Percentiles rank a stretch among this genome's conserved stretches.
These are phyloP conservation scores for Rotaria socialis DNA, from an alignment of 2,888 invertebrate species.

Conservation along the genomic window DNA sequence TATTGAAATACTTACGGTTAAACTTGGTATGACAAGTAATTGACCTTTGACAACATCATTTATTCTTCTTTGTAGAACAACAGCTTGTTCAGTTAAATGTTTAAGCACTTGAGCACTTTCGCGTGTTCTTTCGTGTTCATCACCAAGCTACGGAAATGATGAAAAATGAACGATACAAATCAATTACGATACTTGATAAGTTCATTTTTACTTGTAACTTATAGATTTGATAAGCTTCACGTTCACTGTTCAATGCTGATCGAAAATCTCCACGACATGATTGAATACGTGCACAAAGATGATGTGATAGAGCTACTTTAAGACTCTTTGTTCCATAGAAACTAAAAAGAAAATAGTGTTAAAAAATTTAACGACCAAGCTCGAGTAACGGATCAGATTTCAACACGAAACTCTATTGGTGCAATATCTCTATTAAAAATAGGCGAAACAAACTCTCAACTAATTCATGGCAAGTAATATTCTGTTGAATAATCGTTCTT, in stretches of 20 bases:
- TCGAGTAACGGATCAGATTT: too few relatives aligned
- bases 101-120: slow-evolving; percentile 94
- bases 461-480: too few relatives aligned
- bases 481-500: too few relatives aligned
- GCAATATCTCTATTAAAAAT: too few relatives aligned
- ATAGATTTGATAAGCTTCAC: slow-evolving; percentile 94
- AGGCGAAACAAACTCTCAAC: too few relatives aligned
- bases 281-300: slow-evolving; percentile 88
- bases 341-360: neutral
- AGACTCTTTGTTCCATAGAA: slow-evolving; percentile 79
- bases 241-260: slow-evolving; percentile 87
- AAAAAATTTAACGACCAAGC: too few relatives aligned
- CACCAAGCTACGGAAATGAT: slow-evolving; percentile 71
- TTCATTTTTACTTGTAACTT: slow-evolving; percentile 62
- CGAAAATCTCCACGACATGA: slow-evolving; percentile 97
- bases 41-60: slow-evolving; percentile 45
- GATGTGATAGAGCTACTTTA: slow-evolving; percentile 90
- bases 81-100: slow-evolving; percentile 94
- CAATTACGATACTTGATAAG: neutral
- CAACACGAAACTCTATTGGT: too few relatives aligned
- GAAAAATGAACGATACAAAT: neutral
- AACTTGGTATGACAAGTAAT: slow-evolving; percentile 39
- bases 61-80: slow-evolving; percentile 72
- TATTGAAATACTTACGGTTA: neutral
- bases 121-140: slow-evolving; percentile 91